A percentile compares a stretch with the other conserved stretches of the same genome.
phyloP scores from a whole-genome alignment of 2,888 invertebrate species.

The Aleiodes alternator region DNA sequence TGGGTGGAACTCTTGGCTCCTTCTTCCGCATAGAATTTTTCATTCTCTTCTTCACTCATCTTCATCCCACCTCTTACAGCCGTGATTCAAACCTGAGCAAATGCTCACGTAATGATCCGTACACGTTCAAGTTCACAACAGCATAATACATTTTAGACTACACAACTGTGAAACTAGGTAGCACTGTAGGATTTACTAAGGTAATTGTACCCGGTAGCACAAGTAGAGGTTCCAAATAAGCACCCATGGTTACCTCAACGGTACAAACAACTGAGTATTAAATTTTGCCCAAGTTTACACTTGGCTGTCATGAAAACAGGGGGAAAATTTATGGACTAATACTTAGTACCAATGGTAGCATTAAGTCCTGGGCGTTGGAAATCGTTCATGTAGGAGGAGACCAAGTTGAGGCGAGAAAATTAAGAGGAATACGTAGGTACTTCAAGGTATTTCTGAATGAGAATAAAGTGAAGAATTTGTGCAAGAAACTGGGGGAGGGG shows the following conservation, averaged over 20 bases:
- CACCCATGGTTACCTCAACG: conserved; percentile 41
- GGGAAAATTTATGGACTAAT: conserved; percentile 26
- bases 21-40: background rate
- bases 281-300: conserved; percentile 24
- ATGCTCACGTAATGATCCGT: conserved; percentile 40
- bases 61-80: background rate
- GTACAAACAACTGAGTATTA: conserved; percentile 29
- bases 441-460: no score
- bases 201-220: conserved; percentile 54
- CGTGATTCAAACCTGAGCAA: conserved; percentile 30
- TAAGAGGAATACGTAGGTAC: no score
- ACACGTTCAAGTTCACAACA: conserved; percentile 34
- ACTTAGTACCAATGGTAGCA: conserved; percentile 16
- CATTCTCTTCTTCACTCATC: background rate
- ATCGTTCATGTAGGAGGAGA: conserved; percentile 9
- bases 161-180: conserved; percentile 4
- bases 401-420: background rate
- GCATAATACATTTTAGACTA: conserved; percentile 8
- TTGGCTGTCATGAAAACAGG: conserved; percentile 28
- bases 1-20: background rate
- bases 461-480: no score
- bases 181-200: conserved; percentile 47
- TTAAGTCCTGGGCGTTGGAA: background rate
- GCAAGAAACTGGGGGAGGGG: no score
- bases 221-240: conserved; percentile 29